Evolutionary conservation across 2,888 invertebrate genomes (phyloP), one percentile per base, ranked within the genome.

Genomic region (Dryobota labecula): DNA sequence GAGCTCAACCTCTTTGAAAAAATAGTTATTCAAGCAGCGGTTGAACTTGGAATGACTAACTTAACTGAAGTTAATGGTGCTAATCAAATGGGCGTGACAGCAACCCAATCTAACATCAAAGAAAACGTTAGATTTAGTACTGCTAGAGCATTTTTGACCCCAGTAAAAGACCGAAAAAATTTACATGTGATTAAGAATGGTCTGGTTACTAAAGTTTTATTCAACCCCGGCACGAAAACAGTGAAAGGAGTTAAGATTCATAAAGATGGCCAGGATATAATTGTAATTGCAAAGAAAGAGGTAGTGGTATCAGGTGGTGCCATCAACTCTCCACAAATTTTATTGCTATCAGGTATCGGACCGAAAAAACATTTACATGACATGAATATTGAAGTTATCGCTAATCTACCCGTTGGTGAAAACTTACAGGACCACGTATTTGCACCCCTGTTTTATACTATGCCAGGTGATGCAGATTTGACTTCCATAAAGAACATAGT

Each of bases 301-400:
- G 89, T 97, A 0, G 93, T 97, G 41, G 62, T 96, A 41, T 96
- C 96, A 2, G 96, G 93, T 0, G 96, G 96, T 18, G 83, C 95
- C 8, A 91, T 96, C 6, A 96, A 96, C 82, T 94, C 96, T 0
- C 96, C 96, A 0, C 96, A 96, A 82, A 84, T 96, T 3, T 85
- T 96, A 30, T 90, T 96, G 88, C 82, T 96, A 1, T 96, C 96
- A 0, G 96, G 96, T 2, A 91, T 96, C 27, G 96, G 96, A 2
- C 96, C 96, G 0, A 87, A 82, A 62, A 84, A 92, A 15, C 94
- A 96, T 73, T 87, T 96, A 41, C 78, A 89, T 45, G 84, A 92
- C 0, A 84, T 94, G 20, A 89, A 89, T 2, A 96, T 96, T 45
- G 82, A 91, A 4, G 89, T 96, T 0, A 87, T 94, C 56, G 88